These are phyloP conservation scores for Ceraclea dissimilis DNA, from an alignment of 2,888 invertebrate genomes.

Conservation along the genomic window DNA sequence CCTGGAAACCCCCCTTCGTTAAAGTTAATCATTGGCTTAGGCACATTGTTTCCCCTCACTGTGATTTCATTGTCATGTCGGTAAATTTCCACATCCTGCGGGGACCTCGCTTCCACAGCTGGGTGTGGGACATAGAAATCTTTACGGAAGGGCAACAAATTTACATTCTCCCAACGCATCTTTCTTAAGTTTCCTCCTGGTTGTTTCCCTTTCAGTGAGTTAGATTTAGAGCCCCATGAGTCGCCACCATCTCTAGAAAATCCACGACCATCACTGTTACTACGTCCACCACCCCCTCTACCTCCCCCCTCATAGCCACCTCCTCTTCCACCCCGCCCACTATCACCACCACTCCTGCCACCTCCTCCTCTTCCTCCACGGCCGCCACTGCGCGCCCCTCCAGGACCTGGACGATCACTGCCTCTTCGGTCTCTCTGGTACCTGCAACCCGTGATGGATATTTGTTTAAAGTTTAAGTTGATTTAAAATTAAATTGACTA, in stretches of 20 bases:
- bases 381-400: neutral
- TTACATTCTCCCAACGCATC: conserved; percentile 80
- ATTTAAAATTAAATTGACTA: neutral
- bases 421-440: neutral
- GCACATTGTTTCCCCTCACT: conserved; percentile 74
- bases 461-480: neutral
- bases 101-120: conserved; percentile 57
- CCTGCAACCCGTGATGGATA: neutral
- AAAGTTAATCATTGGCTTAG: conserved; percentile 81
- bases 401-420: neutral
- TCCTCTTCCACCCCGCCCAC: conserved; percentile 49
- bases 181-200: conserved; percentile 75
- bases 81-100: conserved; percentile 69
- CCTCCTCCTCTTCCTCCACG: conserved; percentile 1
- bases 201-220: conserved; percentile 51
- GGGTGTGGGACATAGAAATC: conserved; percentile 87
- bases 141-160: conserved; percentile 82
- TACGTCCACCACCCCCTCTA: conserved; percentile 32
- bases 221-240: conserved; percentile 30
- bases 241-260: conserved; percentile 34
- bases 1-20: conserved; percentile 78
- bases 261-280: conserved; percentile 34
- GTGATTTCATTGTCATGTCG: conserved; percentile 78
- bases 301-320: conserved; percentile 41
- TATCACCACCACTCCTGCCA: conserved; percentile 25